A percentile compares a stretch with the other conserved stretches of the same genome.
phyloP scores from a whole-genome alignment of 2,113 vertebrate species.

The Gracilinanus agilis region DNA sequence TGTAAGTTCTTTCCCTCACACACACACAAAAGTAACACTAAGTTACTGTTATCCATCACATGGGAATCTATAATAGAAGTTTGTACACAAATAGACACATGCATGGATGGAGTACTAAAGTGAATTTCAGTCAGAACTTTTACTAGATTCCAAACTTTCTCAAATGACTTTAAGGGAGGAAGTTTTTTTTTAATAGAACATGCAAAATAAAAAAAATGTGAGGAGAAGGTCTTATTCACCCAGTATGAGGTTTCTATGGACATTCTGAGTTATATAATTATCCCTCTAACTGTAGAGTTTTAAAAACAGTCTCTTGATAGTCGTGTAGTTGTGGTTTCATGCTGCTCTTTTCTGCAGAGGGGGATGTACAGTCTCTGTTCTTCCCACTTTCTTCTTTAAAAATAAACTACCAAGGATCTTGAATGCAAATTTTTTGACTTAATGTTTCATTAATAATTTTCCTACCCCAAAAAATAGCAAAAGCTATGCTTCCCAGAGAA shows the following conservation, averaged over 20 bases:
- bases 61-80: constrained; percentile 9
- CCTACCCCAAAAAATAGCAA: constrained; percentile 70
- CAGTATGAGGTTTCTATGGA: constrained; percentile 27
- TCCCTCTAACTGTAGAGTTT: constrained; percentile 46
- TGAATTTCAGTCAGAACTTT: not conserved
- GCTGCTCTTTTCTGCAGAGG: constrained; percentile 60
- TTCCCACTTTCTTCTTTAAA: constrained; percentile 77
- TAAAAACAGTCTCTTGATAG: constrained; percentile 44
- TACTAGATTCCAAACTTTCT: not conserved
- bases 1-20: not conserved
- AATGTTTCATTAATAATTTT: constrained; percentile 80
- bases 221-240: constrained; percentile 5
- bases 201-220: constrained; percentile 17
- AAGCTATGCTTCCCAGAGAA: constrained; percentile 23
- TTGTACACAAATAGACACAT: not conserved
- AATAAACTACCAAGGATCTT: constrained; percentile 71
- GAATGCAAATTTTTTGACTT: constrained; percentile 69
- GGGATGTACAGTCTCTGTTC: constrained; percentile 55
- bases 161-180: not conserved
- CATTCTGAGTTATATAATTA: constrained; percentile 66
- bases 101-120: not conserved
- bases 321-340: constrained; percentile 22
- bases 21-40: not conserved
- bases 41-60: not conserved
- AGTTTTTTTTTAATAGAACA: not conserved